Evolutionary conservation across 2,888 invertebrate species (phyloP), one percentile per base, ranked within the genome.

Genomic region (Xestia ashworthii): DNA sequence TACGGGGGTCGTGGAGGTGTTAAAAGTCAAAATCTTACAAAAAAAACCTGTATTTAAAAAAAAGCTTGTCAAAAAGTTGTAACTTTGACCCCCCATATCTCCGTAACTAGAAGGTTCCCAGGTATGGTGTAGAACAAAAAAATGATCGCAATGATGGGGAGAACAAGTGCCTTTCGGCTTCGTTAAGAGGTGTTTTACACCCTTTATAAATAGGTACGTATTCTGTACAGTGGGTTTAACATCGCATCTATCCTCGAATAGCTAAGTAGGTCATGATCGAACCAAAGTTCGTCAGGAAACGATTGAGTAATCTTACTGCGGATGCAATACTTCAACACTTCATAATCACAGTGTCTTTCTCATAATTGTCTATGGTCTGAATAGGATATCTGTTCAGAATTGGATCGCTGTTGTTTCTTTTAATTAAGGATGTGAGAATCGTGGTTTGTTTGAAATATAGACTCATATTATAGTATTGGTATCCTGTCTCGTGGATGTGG

Each of bases 221-320:
- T 55, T 71, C 46, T 9, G 14, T 65, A 32, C 19, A 64, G 6
- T 58, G 38, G 67, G 14, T 60, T 74, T 70, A 71, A 74, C 65
- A 76, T 81, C 80, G 53, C 67, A 80, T 85, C 50, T 80, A 87
- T 86, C 83, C 83, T 78, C 75, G 32, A 82, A 76, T 60, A 55
- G 5, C 41, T 44, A 84, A 80, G 62, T 78, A 66, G 87, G 87
- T 84, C 88, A 88, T 38, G 88, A 87, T 73, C 73, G 77, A 67
- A 79, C 71, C 73, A 77, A 69, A 79, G 77, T 84, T 78, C 75
- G 72, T 41, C 78, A 81, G 88, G 87, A 89, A 85, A 75, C 73
- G 62, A 83, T 88, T 81, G 81, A 70, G 82, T 64, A 88, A 87
- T 76, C 71, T 44, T 66, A 81, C 69, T 64, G 78, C 82, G 79